These are phyloP conservation scores for Rhadina sibilatrix DNA, from an alignment of 2,113 vertebrate genomes.

Conservation along the genomic window DNA sequence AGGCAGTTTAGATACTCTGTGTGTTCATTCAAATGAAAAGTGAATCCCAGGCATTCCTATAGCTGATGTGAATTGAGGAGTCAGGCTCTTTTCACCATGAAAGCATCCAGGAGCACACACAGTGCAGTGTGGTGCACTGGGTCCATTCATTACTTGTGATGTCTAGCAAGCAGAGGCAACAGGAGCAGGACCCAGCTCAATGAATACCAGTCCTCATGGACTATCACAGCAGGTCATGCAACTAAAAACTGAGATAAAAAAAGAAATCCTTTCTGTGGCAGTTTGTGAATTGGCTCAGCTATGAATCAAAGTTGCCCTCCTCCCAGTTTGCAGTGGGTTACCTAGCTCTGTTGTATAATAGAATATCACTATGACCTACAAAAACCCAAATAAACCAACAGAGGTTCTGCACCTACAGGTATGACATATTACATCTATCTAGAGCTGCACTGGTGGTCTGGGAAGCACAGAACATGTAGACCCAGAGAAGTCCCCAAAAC, in stretches of 20 bases:
- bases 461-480: neutral
- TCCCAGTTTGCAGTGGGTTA: neutral
- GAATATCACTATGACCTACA: neutral
- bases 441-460: neutral
- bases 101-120: neutral
- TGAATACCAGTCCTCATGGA: neutral
- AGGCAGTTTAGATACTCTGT: neutral
- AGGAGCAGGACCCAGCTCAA: neutral
- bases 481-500: neutral
- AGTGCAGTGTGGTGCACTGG: neutral
- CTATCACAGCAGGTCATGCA: neutral
- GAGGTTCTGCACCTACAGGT: neutral
- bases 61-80: neutral
- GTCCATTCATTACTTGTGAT: neutral
- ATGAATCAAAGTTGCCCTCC: neutral
- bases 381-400: neutral
- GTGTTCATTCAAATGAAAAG: neutral
- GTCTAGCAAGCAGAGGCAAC: neutral
- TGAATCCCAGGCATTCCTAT: neutral
- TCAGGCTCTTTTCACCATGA: neutral
- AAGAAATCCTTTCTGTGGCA: neutral
- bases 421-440: neutral
- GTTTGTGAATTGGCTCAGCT: neutral
- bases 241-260: neutral
- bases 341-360: neutral